Conservation (phyloP, 1,140 invertebrate species). For the Orchesella cincta region DNA sequence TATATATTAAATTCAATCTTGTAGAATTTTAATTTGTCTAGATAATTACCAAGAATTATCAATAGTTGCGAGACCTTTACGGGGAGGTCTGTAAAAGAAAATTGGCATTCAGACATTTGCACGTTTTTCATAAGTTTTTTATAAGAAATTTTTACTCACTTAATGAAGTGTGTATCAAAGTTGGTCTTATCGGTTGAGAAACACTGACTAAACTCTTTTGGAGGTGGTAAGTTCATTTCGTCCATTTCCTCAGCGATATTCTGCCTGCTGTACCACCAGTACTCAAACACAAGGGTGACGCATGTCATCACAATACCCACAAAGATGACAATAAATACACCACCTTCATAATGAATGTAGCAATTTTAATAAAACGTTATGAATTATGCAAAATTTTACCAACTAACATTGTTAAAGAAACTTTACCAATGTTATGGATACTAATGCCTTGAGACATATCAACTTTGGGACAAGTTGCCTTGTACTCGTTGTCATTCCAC, state of each 20-base stretch:
- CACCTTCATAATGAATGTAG: slow-evolving; percentile 60
- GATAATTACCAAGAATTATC: slow-evolving; percentile 51
- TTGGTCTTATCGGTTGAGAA: slow-evolving; percentile 48
- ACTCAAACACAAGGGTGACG: slow-evolving; percentile 87
- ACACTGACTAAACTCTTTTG: slow-evolving; percentile 39
- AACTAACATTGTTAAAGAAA: background rate
- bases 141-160: slow-evolving; percentile 46
- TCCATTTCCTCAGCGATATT: slow-evolving; percentile 48
- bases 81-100: slow-evolving; percentile 21
- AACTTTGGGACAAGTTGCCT: slow-evolving; percentile 72
- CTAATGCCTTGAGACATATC: slow-evolving; percentile 90
- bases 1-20: too few relatives aligned
- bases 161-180: slow-evolving; percentile 51
- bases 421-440: slow-evolving; percentile 87
- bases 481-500: slow-evolving; percentile 85
- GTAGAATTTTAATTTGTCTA: too few relatives aligned
- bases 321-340: slow-evolving; percentile 95
- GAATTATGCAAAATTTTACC: slow-evolving; percentile 26
- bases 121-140: too few relatives aligned
- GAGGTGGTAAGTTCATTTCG: slow-evolving; percentile 48
- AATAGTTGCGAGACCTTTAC: slow-evolving; percentile 47
- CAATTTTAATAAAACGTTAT: background rate
- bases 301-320: slow-evolving; percentile 89
- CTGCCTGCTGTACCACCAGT: slow-evolving; percentile 77
- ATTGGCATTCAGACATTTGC: background rate